A percentile compares a stretch with the other conserved stretches of the same genome.
These are phyloP conservation scores for Tyrophagus putrescentiae DNA, from an alignment of 1,140 invertebrate species.

Conservation along the genomic window DNA sequence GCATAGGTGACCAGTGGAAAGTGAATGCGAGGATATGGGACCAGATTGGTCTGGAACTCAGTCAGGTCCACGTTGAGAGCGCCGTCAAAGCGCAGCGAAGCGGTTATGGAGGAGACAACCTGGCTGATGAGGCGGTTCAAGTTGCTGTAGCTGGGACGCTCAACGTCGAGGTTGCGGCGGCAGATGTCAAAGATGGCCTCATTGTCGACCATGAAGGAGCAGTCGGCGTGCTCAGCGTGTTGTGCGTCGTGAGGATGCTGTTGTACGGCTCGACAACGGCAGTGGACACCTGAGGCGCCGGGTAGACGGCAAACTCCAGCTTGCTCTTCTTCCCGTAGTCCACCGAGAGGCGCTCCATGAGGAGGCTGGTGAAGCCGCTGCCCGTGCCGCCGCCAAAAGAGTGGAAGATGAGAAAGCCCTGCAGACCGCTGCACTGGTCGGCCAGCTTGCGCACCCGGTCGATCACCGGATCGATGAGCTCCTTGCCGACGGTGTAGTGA, in stretches of 20 bases:
- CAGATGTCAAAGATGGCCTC: conserved; percentile 59
- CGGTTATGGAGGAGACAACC: conserved; percentile 45
- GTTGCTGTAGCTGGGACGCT: conserved; percentile 43
- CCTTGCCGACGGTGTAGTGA: conserved; percentile 46
- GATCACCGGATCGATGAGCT: conserved; percentile 55
- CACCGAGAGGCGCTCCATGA: conserved; percentile 49
- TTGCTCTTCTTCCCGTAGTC: conserved; percentile 57
- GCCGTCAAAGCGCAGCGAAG: conserved; percentile 51
- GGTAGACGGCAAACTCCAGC: conserved; percentile 61
- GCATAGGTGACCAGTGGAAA: conserved; percentile 64
- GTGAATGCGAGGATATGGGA: conserved; percentile 45
- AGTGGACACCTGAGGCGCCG: conserved; percentile 51
- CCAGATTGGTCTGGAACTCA: conserved; percentile 53
- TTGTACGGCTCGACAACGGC: conserved; percentile 81
- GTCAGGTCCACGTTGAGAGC: conserved; percentile 52
- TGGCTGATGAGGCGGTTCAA: conserved; percentile 41
- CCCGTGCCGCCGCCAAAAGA: conserved; percentile 47
- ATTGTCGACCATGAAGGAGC: conserved; percentile 58
- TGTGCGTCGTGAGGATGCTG: conserved; percentile 60
- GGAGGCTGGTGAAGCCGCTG: conserved; percentile 54
- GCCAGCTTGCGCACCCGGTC: conserved; percentile 42
- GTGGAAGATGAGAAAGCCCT: conserved; percentile 40
- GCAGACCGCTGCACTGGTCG: conserved; percentile 32
- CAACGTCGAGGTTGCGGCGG: conserved; percentile 44
- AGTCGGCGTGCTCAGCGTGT: conserved; percentile 61